These are phyloP conservation scores for Betta splendens DNA, from an alignment of 2,797 vertebrate genomes.

Conservation along the genomic window DNA sequence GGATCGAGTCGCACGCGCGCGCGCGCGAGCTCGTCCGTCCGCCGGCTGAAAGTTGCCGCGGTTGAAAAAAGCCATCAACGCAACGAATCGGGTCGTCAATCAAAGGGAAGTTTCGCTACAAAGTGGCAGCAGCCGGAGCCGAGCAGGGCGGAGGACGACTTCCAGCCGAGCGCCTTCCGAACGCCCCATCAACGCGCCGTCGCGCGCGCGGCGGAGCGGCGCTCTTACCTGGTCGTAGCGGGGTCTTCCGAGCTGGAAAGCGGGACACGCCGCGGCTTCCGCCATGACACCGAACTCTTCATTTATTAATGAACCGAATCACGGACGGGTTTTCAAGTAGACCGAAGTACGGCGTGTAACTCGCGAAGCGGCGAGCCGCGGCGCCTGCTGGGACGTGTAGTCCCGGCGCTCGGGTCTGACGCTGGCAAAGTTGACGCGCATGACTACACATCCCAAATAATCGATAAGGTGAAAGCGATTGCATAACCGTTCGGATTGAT, in stretches of 20 bases:
- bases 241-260: slow-evolving; percentile 89
- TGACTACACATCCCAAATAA: slow-evolving; percentile 71
- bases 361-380: slow-evolving; percentile 63
- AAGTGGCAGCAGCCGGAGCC: slow-evolving; percentile 22
- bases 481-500: slow-evolving; percentile 67
- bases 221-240: slow-evolving; percentile 91
- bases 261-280: slow-evolving; percentile 82
- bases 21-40: slow-evolving; percentile 5
- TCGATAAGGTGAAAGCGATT: slow-evolving; percentile 62
- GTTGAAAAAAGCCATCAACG: neutral
- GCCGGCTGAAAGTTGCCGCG: slow-evolving; percentile 18
- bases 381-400: slow-evolving; percentile 74
- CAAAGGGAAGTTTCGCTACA: slow-evolving; percentile 54
- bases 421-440: slow-evolving; percentile 55
- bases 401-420: slow-evolving; percentile 35
- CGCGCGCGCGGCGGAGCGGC: fast-evolving
- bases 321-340: slow-evolving; percentile 66
- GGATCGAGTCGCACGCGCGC: neutral
- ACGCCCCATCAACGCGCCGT: too few species aligned
- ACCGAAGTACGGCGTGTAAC: slow-evolving; percentile 71
- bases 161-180: slow-evolving; percentile 39
- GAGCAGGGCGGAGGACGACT: slow-evolving; percentile 37
- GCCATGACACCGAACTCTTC: slow-evolving; percentile 78
- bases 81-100: slow-evolving; percentile 7
- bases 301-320: slow-evolving; percentile 75